Conservation (phyloP, 2,113 vertebrate genomes). For the Dasypus novemcinctus region DNA sequence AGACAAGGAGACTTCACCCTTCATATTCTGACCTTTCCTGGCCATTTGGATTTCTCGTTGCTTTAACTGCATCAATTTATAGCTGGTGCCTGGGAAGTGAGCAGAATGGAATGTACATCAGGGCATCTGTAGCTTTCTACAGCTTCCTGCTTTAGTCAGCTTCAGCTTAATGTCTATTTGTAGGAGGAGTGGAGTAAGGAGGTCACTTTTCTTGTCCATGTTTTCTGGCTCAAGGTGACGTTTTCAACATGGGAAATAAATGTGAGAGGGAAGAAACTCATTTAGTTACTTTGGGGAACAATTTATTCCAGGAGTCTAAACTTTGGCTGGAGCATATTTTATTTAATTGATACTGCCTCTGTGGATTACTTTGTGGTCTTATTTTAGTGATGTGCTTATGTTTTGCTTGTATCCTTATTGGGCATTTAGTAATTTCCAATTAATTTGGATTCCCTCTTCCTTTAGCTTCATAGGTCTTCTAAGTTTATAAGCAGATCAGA, state of each 20-base stretch:
- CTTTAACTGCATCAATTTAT: not conserved
- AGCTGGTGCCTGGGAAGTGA: not conserved
- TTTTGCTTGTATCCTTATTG: constrained; percentile 49
- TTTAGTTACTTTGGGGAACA: constrained; percentile 43
- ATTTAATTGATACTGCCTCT: constrained; percentile 14
- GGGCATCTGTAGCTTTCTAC: constrained; percentile 24
- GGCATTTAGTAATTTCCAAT: constrained; percentile 49
- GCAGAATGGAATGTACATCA: not conserved
- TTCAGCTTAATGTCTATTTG: constrained; percentile 22
- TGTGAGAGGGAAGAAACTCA: not conserved
- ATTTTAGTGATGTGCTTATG: constrained; percentile 20
- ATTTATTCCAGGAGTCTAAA: constrained; percentile 42
- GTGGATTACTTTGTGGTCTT: constrained; percentile 35
- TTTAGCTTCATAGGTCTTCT: not conserved
- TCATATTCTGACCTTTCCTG: not conserved
- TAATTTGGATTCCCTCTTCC: constrained; percentile 36
- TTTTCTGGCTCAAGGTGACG: constrained; percentile 29
- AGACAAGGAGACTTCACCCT: not conserved
- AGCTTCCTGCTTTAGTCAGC: constrained; percentile 43
- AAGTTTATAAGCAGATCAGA: constrained; percentile 50
- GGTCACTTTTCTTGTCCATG: constrained; percentile 31
- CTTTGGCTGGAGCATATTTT: constrained; percentile 1
- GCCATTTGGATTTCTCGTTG: not conserved
- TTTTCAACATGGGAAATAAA: constrained; percentile 48
- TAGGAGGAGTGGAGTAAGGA: not conserved